Conservation (phyloP, 1,140 invertebrate genomes). For the Penaeus japonicus region DNA sequence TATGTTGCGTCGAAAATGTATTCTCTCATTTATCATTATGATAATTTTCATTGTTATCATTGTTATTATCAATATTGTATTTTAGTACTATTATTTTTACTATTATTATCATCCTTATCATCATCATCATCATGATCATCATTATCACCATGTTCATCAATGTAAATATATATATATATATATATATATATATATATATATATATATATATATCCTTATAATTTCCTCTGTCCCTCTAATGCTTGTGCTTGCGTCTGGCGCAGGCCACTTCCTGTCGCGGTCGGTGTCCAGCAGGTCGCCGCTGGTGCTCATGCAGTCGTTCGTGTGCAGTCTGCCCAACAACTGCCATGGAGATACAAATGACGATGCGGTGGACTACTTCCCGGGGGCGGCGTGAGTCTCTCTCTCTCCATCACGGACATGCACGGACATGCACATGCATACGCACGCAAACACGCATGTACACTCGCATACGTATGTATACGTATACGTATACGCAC, state of each 20-base stretch:
- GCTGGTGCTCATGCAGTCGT: conserved; percentile 2
- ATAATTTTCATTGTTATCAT: too few relatives aligned
- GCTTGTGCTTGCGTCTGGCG: background rate
- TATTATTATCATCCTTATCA: background rate
- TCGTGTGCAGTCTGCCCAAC: conserved; percentile 23
- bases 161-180: too few relatives aligned
- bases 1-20: background rate
- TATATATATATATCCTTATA: too few relatives aligned
- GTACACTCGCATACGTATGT: too few relatives aligned
- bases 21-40: too few relatives aligned
- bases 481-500: too few relatives aligned
- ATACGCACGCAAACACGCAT: too few relatives aligned
- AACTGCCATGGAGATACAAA: background rate
- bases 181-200: too few relatives aligned
- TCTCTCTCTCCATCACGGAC: background rate
- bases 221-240: background rate
- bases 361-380: conserved; percentile 15
- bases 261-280: conserved; percentile 24
- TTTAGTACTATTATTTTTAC: background rate
- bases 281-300: background rate
- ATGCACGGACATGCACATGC: too few relatives aligned
- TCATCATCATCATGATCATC: too few relatives aligned
- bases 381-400: conserved; percentile 27
- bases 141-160: too few relatives aligned
- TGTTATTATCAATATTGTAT: background rate